Percentiles rank a stretch among this genome's conserved stretches.
Evolutionary conservation across 1,140 invertebrate species (phyloP).

Genomic region (Oncopeltus fasciatus): DNA sequence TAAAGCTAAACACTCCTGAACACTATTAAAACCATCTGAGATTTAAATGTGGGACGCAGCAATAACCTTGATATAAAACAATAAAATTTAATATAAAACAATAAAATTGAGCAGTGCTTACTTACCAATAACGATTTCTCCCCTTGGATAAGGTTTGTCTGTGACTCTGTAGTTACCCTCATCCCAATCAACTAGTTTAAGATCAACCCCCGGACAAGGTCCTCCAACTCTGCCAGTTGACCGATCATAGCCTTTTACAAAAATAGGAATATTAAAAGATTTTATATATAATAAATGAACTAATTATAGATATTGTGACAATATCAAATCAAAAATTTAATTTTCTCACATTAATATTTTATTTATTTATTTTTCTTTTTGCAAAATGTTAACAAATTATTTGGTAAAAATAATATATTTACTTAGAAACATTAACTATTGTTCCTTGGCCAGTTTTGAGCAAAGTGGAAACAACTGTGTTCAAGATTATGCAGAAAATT

Average conservation of each 20-base stretch:
- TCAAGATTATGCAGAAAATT: too few species aligned
- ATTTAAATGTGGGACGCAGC: neutral
- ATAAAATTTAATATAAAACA: slow-evolving; percentile 5
- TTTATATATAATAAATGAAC: neutral
- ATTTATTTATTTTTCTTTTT: too few species aligned
- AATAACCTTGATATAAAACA: neutral
- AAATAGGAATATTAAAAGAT: slow-evolving; percentile 23
- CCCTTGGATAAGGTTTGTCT: slow-evolving; percentile 80
- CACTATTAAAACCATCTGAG: too few species aligned
- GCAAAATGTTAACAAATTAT: too few species aligned
- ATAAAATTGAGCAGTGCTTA: neutral
- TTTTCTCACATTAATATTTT: too few species aligned
- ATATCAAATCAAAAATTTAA: too few species aligned
- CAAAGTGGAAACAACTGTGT: too few species aligned
- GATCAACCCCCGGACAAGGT: slow-evolving; percentile 71
- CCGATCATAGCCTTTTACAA: slow-evolving; percentile 46
- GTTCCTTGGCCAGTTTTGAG: too few species aligned
- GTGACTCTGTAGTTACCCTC: slow-evolving; percentile 83
- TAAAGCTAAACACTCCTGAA: too few species aligned
- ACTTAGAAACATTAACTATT: too few species aligned
- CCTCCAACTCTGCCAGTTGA: slow-evolving; percentile 76
- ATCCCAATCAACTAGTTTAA: slow-evolving; percentile 83
- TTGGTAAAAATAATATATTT: too few species aligned
- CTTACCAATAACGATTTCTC: slow-evolving; percentile 75
- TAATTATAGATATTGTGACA: too few species aligned